phyloP scores from a whole-genome alignment of 2,797 vertebrate species.

The Hephaestus fuliginosus region DNA sequence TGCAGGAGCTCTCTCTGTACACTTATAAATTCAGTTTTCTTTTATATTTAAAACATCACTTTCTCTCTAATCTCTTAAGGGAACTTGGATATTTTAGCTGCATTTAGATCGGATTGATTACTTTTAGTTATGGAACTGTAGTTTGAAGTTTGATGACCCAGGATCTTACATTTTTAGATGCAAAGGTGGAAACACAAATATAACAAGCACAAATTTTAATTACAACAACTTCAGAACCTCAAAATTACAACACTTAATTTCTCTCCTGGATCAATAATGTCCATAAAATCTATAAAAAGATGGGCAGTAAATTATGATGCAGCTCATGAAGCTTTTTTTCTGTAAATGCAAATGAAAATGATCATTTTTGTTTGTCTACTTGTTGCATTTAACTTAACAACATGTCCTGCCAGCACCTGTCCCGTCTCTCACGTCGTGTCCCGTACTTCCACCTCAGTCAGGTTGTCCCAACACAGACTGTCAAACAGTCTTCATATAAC shows the following conservation, averaged over 20 bases:
- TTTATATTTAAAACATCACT: too few species aligned
- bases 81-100: not conserved
- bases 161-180: not conserved
- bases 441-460: not conserved
- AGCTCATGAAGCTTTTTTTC: not conserved
- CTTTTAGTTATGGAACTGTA: too few species aligned
- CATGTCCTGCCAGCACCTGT: not conserved
- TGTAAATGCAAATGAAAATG: not conserved
- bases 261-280: too few species aligned
- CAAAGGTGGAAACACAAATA: not conserved
- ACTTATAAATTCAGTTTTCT: too few species aligned
- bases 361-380: not conserved
- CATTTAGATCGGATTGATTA: not conserved
- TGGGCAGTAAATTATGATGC: not conserved
- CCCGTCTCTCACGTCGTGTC: not conserved
- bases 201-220: not conserved
- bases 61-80: not conserved
- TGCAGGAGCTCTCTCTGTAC: too few species aligned
- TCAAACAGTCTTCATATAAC: too few species aligned
- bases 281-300: not conserved
- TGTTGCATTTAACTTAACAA: not conserved
- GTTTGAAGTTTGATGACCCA: too few species aligned
- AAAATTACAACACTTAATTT: too few species aligned
- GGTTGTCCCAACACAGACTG: not conserved
- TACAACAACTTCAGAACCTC: too few species aligned